Evolutionary conservation across 1,140 invertebrate species (phyloP).

Genomic region (Lysiphlebus fabarum): DNA sequence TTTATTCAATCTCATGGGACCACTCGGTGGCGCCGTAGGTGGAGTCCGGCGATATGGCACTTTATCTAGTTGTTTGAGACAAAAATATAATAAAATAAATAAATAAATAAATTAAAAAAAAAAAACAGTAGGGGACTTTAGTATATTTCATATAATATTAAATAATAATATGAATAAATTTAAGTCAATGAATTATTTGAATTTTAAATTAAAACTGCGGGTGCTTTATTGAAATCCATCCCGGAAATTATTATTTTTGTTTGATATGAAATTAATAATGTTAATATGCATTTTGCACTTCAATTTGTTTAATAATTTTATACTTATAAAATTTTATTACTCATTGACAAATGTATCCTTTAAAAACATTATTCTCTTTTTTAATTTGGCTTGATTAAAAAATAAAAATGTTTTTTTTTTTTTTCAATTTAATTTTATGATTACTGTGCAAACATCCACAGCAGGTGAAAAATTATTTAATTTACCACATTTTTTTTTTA

Average conservation of each 20-base stretch:
- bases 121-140: slow-evolving; percentile 3
- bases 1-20: slow-evolving; percentile 24
- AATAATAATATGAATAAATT: slow-evolving; percentile 15
- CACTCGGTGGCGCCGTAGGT: slow-evolving; percentile 30
- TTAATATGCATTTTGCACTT: too few relatives aligned
- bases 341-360: slow-evolving; percentile 6
- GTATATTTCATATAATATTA: slow-evolving; percentile 25
- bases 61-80: slow-evolving; percentile 27
- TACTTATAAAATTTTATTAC: too few relatives aligned
- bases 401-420: not conserved
- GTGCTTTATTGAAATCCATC: slow-evolving; percentile 22
- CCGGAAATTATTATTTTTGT: slow-evolving; percentile 16
- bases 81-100: slow-evolving; percentile 12
- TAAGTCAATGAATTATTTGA: slow-evolving; percentile 20
- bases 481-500: slow-evolving; percentile 20
- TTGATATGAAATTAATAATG: slow-evolving; percentile 21
- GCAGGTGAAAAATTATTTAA: slow-evolving; percentile 29
- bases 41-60: slow-evolving; percentile 33
- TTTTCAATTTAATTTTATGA: slow-evolving; percentile 10
- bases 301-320: too few relatives aligned
- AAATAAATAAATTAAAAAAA: not conserved
- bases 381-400: not conserved
- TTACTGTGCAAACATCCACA: slow-evolving; percentile 24
- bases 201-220: slow-evolving; percentile 22
- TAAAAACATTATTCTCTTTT: not conserved